These are phyloP conservation scores for Brachypterus glaber DNA, from an alignment of 2,888 invertebrate species.

Conservation along the genomic window DNA sequence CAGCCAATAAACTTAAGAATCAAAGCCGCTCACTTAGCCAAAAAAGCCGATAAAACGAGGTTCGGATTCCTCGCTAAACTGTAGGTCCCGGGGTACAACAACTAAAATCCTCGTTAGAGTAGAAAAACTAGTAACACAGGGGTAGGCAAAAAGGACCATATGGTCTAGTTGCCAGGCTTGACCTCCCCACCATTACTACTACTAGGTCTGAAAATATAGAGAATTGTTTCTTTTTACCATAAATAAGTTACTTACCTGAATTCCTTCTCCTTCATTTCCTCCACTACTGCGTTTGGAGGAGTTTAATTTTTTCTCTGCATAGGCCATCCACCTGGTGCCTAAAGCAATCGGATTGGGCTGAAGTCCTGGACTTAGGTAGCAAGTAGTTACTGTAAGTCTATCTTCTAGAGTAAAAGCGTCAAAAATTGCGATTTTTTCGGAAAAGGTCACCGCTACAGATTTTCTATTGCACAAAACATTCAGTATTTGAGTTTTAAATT, in stretches of 20 bases:
- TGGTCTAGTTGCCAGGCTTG: too few species aligned
- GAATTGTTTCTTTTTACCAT: too few species aligned
- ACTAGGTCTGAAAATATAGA: too few species aligned
- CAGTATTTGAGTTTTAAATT: conserved; percentile 82
- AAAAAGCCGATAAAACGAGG: too few species aligned
- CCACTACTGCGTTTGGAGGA: conserved; percentile 71
- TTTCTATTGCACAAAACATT: conserved; percentile 84
- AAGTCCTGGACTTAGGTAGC: conserved; percentile 78
- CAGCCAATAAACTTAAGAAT: too few species aligned
- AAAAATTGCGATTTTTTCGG: conserved; percentile 84
- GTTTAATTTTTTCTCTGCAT: conserved; percentile 77
- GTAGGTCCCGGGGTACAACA: too few species aligned
- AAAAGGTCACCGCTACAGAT: conserved; percentile 79
- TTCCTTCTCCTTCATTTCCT: conserved; percentile 61
- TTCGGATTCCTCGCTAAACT: too few species aligned
- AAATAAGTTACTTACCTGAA: conserved; percentile 34
- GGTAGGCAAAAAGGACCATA: too few species aligned
- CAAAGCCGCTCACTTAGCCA: too few species aligned
- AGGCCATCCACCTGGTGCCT: conserved; percentile 76
- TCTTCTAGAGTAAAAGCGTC: conserved; percentile 84
- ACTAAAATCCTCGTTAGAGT: too few species aligned
- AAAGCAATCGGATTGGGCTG: conserved; percentile 75
- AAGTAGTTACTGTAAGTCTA: conserved; percentile 77
- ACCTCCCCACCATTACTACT: too few species aligned
- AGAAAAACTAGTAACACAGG: too few species aligned